Evolutionary conservation across 1,140 invertebrate genomes (phyloP).

Genomic region (Lepidurus packardi): DNA sequence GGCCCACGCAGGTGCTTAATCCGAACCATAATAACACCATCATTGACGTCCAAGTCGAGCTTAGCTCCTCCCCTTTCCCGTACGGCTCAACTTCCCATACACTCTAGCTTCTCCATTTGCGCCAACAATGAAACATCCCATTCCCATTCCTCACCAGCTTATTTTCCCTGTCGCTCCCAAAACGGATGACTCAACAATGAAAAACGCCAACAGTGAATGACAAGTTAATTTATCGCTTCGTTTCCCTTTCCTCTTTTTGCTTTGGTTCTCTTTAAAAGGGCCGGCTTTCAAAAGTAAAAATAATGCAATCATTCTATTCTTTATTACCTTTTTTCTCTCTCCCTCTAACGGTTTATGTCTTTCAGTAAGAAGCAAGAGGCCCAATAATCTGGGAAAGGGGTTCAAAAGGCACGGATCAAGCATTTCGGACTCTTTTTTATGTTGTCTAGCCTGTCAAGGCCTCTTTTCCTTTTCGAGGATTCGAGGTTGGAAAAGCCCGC

Average conservation of each 20-base stretch:
- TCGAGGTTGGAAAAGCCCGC: too few relatives aligned
- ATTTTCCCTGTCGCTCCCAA: too few relatives aligned
- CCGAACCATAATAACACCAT: too few relatives aligned
- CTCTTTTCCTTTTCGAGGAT: neutral
- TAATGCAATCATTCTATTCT: too few relatives aligned
- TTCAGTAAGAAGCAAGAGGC: neutral
- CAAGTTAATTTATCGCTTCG: constrained; percentile 15
- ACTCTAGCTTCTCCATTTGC: too few relatives aligned
- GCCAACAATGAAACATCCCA: too few relatives aligned
- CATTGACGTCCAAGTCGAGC: too few relatives aligned
- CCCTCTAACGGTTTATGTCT: neutral
- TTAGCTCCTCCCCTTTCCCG: too few relatives aligned
- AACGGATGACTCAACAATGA: neutral
- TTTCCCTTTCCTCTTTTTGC: neutral
- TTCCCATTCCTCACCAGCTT: too few relatives aligned
- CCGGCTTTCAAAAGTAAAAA: too few relatives aligned
- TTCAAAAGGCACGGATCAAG: neutral
- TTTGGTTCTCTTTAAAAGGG: neutral
- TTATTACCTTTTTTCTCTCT: neutral
- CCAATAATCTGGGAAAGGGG: neutral
- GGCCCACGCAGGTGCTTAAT: too few relatives aligned
- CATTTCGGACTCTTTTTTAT: neutral
- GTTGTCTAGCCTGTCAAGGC: neutral
- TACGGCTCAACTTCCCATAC: too few relatives aligned
- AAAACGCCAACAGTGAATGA: neutral